These are phyloP conservation scores for Ascidia mentula DNA, from an alignment of 23 tunicate species.

Conservation along the genomic window DNA sequence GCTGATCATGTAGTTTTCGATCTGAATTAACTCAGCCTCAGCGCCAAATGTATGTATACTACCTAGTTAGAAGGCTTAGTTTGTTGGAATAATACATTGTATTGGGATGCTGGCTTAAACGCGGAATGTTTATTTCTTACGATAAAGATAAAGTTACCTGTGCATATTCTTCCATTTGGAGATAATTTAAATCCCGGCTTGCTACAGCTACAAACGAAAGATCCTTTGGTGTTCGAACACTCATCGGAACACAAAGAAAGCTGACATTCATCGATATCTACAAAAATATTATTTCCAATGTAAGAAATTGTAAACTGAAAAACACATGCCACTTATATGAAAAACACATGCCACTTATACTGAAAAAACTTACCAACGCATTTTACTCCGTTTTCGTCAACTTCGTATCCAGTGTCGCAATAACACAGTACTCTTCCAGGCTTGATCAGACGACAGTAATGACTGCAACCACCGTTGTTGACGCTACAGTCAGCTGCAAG, in stretches of 20 bases:
- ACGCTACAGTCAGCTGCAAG: slow-evolving; percentile 28
- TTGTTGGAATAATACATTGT: no score
- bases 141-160: slow-evolving; percentile 48
- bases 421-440: slow-evolving; percentile 36
- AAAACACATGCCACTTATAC: no score
- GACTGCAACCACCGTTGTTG: slow-evolving; percentile 55
- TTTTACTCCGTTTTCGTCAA: slow-evolving; percentile 42
- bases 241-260: slow-evolving; percentile 38
- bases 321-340: no score
- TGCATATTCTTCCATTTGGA: slow-evolving; percentile 68
- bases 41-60: no score
- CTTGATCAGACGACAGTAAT: slow-evolving; percentile 8
- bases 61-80: no score
- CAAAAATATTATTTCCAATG: not conserved
- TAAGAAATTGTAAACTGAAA: no score
- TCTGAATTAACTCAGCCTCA: not conserved
- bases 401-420: slow-evolving; percentile 42
- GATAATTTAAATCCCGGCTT: slow-evolving; percentile 50
- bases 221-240: slow-evolving; percentile 74
- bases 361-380: slow-evolving; percentile 65
- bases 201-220: slow-evolving; percentile 57
- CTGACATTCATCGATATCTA: slow-evolving; percentile 72
- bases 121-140: no score
- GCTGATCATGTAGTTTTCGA: not conserved
- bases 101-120: no score